These are phyloP conservation scores for Lepeophtheirus salmonis DNA, from an alignment of 1,140 invertebrate genomes.

Conservation along the genomic window DNA sequence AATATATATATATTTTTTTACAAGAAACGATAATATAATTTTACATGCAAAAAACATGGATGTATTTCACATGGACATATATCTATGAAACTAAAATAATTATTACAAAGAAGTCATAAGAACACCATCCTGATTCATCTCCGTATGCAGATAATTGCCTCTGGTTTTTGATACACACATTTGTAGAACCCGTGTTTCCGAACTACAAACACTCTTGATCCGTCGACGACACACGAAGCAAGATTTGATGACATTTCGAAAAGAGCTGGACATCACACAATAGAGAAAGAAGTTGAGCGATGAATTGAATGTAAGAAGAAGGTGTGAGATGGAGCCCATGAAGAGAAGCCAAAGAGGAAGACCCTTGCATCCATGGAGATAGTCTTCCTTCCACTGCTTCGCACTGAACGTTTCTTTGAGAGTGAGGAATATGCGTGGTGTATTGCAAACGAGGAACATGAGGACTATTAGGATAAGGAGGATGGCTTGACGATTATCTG, in stretches of 20 bases:
- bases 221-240: background rate
- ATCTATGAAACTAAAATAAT: too few relatives aligned
- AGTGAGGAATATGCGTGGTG: background rate
- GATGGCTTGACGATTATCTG: background rate
- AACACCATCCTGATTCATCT: background rate
- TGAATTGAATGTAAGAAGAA: conserved; percentile 2
- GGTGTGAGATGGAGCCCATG: background rate
- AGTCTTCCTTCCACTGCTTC: background rate
- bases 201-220: too few relatives aligned
- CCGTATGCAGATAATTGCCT: background rate
- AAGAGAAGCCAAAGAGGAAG: conserved; percentile 6
- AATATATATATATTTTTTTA: too few relatives aligned
- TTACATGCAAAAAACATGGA: too few relatives aligned
- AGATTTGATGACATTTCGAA: background rate
- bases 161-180: background rate
- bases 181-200: background rate
- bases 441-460: background rate
- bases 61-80: too few relatives aligned
- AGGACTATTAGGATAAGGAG: background rate
- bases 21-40: too few relatives aligned
- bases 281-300: conserved; percentile 13
- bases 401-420: background rate
- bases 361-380: conserved; percentile 1
- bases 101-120: background rate
- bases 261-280: conserved; percentile 3